phyloP scores from a whole-genome alignment of 1,140 invertebrate genomes.

The Lysiphlebus fabarum region DNA sequence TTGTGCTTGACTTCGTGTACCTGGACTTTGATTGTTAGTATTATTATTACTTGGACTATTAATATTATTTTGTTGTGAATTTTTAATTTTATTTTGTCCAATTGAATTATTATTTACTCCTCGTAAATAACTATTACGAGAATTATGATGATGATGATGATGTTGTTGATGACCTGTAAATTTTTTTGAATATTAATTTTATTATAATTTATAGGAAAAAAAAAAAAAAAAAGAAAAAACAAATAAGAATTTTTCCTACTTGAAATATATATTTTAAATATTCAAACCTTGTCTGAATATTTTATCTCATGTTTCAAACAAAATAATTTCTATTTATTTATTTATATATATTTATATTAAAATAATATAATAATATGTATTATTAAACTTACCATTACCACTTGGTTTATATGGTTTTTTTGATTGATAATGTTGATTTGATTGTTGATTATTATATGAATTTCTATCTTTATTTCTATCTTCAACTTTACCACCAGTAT shows the following conservation, averaged over 20 bases:
- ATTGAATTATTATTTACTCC: conserved; percentile 46
- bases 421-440: conserved; percentile 44
- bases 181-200: conserved; percentile 30
- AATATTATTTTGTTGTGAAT: conserved; percentile 33
- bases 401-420: conserved; percentile 50
- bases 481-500: conserved; percentile 43
- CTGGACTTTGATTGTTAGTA: conserved; percentile 43
- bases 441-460: conserved; percentile 46
- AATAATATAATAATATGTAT: too few species aligned
- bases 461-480: conserved; percentile 48
- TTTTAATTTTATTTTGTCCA: conserved; percentile 47
- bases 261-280: neutral
- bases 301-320: neutral
- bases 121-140: conserved; percentile 42
- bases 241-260: too few species aligned
- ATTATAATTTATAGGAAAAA: neutral
- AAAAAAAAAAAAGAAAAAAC: neutral
- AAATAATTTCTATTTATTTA: conserved; percentile 27
- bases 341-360: too few species aligned
- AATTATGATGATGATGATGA: conserved; percentile 41
- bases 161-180: too few species aligned
- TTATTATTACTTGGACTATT: conserved; percentile 39
- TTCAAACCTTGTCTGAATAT: too few species aligned
- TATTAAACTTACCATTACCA: conserved; percentile 43
- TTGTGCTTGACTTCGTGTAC: conserved; percentile 37